Conservation (phyloP, 2,113 vertebrate genomes). For the Salvelinus alpinus region DNA sequence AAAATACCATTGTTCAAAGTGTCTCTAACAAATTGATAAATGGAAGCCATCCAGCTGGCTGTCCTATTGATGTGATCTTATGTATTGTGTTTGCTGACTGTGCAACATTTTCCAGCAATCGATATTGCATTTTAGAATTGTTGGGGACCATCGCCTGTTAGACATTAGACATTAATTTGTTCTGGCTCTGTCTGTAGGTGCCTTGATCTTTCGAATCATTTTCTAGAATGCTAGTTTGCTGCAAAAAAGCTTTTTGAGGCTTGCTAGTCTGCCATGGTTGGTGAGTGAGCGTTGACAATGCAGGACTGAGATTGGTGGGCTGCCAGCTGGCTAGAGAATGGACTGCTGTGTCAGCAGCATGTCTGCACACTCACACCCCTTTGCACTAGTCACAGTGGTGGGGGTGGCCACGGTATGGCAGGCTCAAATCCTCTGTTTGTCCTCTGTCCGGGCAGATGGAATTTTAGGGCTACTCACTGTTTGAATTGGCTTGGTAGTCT, state of each 20-base stretch:
- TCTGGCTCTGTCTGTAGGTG: not conserved
- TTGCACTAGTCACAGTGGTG: slow-evolving; percentile 18
- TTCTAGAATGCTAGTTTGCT: not conserved
- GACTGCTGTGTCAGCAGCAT: slow-evolving; percentile 16
- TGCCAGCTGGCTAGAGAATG: slow-evolving; percentile 2
- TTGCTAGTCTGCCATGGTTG: not conserved
- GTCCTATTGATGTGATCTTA: not conserved
- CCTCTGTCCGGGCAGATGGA: not conserved
- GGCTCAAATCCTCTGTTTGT: not conserved
- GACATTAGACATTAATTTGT: not conserved
- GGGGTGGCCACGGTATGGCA: not conserved
- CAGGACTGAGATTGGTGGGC: not conserved
- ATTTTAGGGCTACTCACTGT: not conserved
- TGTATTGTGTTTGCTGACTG: slow-evolving; percentile 4
- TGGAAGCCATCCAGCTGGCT: not conserved
- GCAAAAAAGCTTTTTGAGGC: not conserved
- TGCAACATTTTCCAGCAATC: not conserved
- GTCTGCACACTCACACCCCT: not conserved
- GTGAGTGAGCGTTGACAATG: not conserved
- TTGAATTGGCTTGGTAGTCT: not conserved
- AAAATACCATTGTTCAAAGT: not conserved
- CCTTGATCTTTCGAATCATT: not conserved
- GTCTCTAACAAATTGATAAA: not conserved
- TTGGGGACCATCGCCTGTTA: not conserved
- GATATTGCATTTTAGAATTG: not conserved